Percentiles rank a stretch among this genome's conserved stretches.
phyloP scores from a whole-genome alignment of 2,113 vertebrate species.

The Bathybates hornii region DNA sequence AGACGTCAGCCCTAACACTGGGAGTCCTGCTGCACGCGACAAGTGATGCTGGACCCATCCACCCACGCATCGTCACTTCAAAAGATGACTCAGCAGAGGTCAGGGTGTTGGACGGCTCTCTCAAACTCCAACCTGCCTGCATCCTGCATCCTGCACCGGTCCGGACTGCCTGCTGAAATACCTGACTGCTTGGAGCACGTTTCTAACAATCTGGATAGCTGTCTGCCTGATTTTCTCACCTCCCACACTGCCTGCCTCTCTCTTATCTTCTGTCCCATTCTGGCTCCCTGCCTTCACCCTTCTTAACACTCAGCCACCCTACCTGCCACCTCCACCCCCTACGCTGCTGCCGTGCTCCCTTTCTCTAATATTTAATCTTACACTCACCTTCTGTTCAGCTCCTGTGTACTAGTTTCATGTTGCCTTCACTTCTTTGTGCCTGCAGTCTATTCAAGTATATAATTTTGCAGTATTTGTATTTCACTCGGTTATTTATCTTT shows the following conservation, averaged over 20 bases:
- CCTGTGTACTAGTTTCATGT: background rate
- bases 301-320: slow-evolving; percentile 3
- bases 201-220: slow-evolving; percentile 27
- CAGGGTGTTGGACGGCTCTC: slow-evolving; percentile 33
- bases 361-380: background rate
- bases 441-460: background rate
- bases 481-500: background rate
- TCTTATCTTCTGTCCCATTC: slow-evolving; percentile 19
- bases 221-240: slow-evolving; percentile 24
- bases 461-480: background rate
- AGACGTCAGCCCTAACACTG: background rate
- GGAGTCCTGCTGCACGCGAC: slow-evolving; percentile 6
- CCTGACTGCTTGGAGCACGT: slow-evolving; percentile 29
- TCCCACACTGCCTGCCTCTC: slow-evolving; percentile 9
- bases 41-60: slow-evolving; percentile 5
- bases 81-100: slow-evolving; percentile 59
- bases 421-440: background rate
- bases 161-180: slow-evolving; percentile 8
- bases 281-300: slow-evolving; percentile 31
- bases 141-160: background rate
- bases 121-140: background rate
- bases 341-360: background rate
- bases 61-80: slow-evolving; percentile 22
- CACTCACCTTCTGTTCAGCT: background rate
- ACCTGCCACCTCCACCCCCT: background rate